Evolutionary conservation across 2,888 invertebrate genomes (phyloP), one percentile per base, ranked within the genome.

Genomic region (Ceraclea dissimilis): DNA sequence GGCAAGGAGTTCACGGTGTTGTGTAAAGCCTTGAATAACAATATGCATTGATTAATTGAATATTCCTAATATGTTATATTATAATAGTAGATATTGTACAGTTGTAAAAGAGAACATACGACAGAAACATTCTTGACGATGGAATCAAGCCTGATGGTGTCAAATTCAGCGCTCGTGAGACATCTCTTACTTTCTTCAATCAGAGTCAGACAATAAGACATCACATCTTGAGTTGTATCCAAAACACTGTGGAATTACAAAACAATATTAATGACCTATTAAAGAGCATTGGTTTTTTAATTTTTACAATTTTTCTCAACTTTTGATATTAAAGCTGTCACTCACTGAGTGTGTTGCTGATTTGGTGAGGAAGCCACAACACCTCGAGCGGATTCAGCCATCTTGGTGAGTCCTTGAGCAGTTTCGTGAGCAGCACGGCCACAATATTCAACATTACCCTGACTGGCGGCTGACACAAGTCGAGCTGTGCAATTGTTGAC

Each of bases 401-500:
- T 82, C 63, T 88, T 85, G 31, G 84, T 79, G 52, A 95, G 74
- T 4, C 86, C 83, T 62, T 85, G 79, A 0, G 92, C 90, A 0
- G 91, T 89, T 64, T 90, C 90, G 21, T 88, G 78, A 0, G 90
- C 90, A 1, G 91, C 90, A 61, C 86, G 84, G 2, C 88, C 88
- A 0, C 89, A 89, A 65, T 89, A 90, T 64, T 81, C 82, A 58
- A 88, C 83, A 69, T 93, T 91, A 2, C 86, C 86, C 70, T 87
- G 88, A 11, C 89, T 82, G 17, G 91, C 90, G 1, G 91, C 91
- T 16, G 92, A 90, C 52, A 94, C 79, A 56, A 97, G 75, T 67
- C 92, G 90, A 2, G 94, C 90, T 65, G 94, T 83, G 39, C 86
- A 83, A 50, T 90, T 86, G 52, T 89, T 90, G 0, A 93, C 90